These are phyloP conservation scores for Gnathochromis pfefferi DNA, from an alignment of 2,113 vertebrate genomes.

Conservation along the genomic window DNA sequence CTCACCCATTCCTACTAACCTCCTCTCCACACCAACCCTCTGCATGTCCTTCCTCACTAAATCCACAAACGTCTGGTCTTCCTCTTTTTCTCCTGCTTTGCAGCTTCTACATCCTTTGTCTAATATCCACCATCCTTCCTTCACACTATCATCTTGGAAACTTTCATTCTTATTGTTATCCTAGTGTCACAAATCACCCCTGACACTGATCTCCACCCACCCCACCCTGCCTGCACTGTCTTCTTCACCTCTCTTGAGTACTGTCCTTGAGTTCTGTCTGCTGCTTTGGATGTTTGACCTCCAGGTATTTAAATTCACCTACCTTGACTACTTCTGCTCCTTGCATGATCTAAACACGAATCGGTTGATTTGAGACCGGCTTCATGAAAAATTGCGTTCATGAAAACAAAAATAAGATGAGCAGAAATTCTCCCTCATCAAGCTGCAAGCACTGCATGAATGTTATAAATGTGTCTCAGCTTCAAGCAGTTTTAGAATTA, in stretches of 20 bases:
- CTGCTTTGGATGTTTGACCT: neutral
- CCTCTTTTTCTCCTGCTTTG: neutral
- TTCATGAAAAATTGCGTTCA: neutral
- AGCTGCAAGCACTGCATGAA: neutral
- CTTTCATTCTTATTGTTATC: neutral
- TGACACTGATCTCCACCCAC: rapidly evolving
- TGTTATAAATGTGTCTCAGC: neutral
- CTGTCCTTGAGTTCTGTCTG: rapidly evolving
- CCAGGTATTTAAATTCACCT: neutral
- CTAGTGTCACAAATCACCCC: neutral
- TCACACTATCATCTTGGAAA: neutral
- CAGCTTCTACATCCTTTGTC: neutral
- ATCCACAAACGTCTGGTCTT: neutral
- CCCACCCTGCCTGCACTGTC: neutral
- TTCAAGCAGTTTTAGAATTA: neutral
- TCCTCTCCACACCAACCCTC: neutral
- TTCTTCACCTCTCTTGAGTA: neutral
- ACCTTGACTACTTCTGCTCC: neutral
- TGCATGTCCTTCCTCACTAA: neutral
- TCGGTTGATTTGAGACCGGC: rapidly evolving
- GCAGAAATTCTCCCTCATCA: neutral
- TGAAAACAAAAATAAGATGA: neutral
- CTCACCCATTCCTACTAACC: neutral
- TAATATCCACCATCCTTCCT: neutral
- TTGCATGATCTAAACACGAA: neutral